Evolutionary conservation across 1,140 invertebrate genomes (phyloP).

Genomic region (Probaryconus sp.): DNA sequence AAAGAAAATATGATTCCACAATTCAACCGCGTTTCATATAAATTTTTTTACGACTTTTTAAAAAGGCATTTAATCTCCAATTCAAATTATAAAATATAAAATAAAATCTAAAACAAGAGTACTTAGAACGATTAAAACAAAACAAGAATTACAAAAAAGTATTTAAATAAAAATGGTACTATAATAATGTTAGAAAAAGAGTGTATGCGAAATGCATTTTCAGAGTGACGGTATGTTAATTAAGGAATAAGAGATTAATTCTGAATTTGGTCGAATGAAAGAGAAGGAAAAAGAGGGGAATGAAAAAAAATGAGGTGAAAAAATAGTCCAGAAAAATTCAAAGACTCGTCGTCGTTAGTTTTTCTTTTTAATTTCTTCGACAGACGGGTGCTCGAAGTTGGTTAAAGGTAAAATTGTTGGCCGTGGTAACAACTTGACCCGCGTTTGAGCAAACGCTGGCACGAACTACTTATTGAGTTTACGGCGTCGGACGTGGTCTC

Average conservation of each 20-base stretch:
- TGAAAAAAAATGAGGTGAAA: conserved; percentile 25
- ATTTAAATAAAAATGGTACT: too few species aligned
- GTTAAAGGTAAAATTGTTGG: conserved; percentile 15
- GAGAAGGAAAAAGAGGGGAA: not conserved
- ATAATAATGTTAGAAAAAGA: too few species aligned
- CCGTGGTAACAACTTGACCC: conserved; percentile 41
- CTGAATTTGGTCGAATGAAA: conserved; percentile 14
- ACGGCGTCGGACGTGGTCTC: conserved; percentile 29
- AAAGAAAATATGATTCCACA: conserved; percentile 34
- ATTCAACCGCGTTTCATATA: too few species aligned
- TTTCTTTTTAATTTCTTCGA: conserved; percentile 35
- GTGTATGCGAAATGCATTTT: too few species aligned
- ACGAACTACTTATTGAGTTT: conserved; percentile 56
- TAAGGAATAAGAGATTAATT: conserved; percentile 48
- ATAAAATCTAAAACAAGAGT: too few species aligned
- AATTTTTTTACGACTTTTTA: too few species aligned
- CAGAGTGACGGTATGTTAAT: conserved; percentile 38
- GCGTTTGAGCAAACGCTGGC: conserved; percentile 46
- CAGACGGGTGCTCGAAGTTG: not conserved
- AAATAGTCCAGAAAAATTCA: too few species aligned
- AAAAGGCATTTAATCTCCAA: too few species aligned
- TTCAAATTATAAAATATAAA: too few species aligned
- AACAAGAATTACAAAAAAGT: too few species aligned
- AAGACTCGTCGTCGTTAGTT: not conserved
- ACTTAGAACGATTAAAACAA: too few species aligned